Base-by-base conservation (phyloP, 2,797 vertebrate genomes). In the Etheostoma nigrum region DNA sequence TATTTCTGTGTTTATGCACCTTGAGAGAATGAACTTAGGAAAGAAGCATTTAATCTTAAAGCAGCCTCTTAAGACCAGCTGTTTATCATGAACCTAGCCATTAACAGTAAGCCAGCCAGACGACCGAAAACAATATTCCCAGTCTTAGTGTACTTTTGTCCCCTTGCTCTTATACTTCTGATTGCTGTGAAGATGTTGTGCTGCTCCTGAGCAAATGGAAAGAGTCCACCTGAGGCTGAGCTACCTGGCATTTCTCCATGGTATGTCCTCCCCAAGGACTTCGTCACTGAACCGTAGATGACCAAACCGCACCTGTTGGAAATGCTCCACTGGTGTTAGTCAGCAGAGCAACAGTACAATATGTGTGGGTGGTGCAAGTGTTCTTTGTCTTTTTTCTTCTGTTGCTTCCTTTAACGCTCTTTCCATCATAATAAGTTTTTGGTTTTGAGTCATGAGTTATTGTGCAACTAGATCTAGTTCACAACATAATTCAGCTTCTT, bases 221-320 rank as follows among this genome's bases (percentile, higher is more conserved):
- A 36, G 21, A 66, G 23, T 54, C 61, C 70, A 81, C 67, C 62
- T 72, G 62, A 81, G 66, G 25, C 67, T 40, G 54, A 66, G 60
- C 23, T 48, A 40, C 58, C 45, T 61, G 62, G 67, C 74, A 60
- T 60, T 61, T 16, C 45, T 64, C 33, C 47, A 74, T 53, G 25
- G 78, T 72, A 27, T 53, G 25, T 64, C 67, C 53, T 60, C 59
- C n/a, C 53, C 47, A 54, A 71, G 65, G 79, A 76, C 76, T 81
- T 69, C 0, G 15, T 54, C n/a, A 45, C 61, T 63, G 72, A 76
- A 67, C 68, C 59, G 15, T 62, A 67, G 55, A 66, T 49, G 74
- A 74, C 58, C 70, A 40, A 40, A 21, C 54, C 14, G 16, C 53
- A 67, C 27, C 73, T 76, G 69, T 71, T n/a, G 1, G 63, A 71